Base-by-base conservation (phyloP, 2,113 vertebrate genomes). In the Cebidichthys violaceus region DNA sequence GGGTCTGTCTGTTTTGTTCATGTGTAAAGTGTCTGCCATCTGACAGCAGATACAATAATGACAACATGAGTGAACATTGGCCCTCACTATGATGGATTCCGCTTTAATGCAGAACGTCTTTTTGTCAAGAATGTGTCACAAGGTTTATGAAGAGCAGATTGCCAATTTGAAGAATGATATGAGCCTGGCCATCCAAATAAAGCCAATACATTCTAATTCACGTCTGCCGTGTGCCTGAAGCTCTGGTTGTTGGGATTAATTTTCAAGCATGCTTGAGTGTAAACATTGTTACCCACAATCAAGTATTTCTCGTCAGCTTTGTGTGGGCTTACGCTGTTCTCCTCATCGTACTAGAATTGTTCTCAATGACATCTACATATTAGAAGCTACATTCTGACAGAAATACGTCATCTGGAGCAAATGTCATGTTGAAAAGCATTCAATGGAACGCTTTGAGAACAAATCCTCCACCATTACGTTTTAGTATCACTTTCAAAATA, bases 121-220 rank as follows among this genome's bases (percentile, higher is more conserved):
- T 87, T 87, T 88, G 74, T 79, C 69, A 81, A 62, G 74, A 79
- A 86, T 71, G 33, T 86, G 82, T 89, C 89, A 70, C 57, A 60
- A 31, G 52, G 37, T 86, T 90, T 86, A 89, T 77, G 54, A 89
- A 75, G 54, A 86, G 69, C 22, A 88, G 78, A 86, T 92, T 89
- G 88, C 82, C 87, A 89, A 86, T 92, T 88, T 83, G 75, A 82
- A 55, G 71, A 68, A 62, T 59, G 60, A 91, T 79, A 82, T 80
- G 75, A 87, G 81, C 67, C 71, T 14, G 7, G 86, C 57, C 35
- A 22, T 79, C 81, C 70, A 86, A 72, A 67, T 47, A 50, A 79
- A 79, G 77, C 74, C 81, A 88, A 79, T 86, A 82, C 60, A 68
- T 77, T 77, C 57, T 59, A 68, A 82, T 81, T 82, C 39, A 22